Base-by-base conservation (phyloP, 37 sponge, comb jelly and placozoan genomes). In the Chondrosia reniformis region DNA sequence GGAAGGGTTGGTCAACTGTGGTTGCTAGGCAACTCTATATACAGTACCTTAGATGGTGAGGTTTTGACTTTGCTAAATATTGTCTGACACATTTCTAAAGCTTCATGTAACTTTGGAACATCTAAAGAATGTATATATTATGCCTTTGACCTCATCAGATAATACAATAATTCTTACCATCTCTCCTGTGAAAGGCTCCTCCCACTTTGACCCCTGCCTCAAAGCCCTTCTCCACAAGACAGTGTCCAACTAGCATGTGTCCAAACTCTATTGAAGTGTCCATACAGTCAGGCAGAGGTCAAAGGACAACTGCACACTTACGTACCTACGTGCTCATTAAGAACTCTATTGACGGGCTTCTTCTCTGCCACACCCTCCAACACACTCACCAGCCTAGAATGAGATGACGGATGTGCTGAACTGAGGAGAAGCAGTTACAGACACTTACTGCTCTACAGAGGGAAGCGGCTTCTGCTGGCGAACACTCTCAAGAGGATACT, bases 291-390 rank as follows among this genome's bases (percentile, higher is more conserved):
- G 22, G 10, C 25, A 21, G 10, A 28, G 10, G 31, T 44, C 0
- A 36, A 22, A 79, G 33, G 21, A 28, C 25, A 61, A 22, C 63
- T 61, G 63, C 8, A 61, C 27, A 61, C 24, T 10, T 32, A 74
- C 83, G 79, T n/a, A 96, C 96, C 88, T 82, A 87, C 89, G 56
- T 92, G 94, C 30, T 91, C 91, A 28, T 84, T 93, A 30, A 96
- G 78, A 5, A 79, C 54, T 38, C 87, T 89, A 22, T 80, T 86
- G 21, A 96, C 57, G 15, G 83, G 84, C 43, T 89, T 89, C 2
- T 94, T 94, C 15, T 38, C 55, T 42, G 89, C 84, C 2, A 78
- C 83, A 32, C 54, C 63, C 17, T 67, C 24, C 7, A 89, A 45
- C 15, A 87, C 67, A 19, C 56, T 58, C 12, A 9, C 10, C 25